phyloP scores from a whole-genome alignment of 2,113 vertebrate species.

The Aleadryas rufinucha region DNA sequence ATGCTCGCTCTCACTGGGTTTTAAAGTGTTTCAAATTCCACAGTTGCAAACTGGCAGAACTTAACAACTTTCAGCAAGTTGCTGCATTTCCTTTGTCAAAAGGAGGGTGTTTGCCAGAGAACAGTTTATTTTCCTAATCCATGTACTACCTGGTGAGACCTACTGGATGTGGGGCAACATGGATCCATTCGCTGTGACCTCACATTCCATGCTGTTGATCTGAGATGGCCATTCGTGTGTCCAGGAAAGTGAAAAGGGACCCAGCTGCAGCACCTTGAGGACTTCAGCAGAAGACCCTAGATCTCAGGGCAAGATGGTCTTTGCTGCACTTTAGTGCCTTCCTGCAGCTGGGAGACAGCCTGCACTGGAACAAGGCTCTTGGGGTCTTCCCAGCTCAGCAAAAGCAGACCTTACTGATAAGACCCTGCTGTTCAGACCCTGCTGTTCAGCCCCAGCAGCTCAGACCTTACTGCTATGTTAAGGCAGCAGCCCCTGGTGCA shows the following conservation, averaged over 20 bases:
- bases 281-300: background rate
- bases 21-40: background rate
- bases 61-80: background rate
- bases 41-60: background rate
- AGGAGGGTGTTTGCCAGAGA: background rate
- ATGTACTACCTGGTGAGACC: background rate
- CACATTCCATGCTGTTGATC: background rate
- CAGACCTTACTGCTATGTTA: background rate
- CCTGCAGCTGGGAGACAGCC: background rate
- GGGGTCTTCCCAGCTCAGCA: background rate
- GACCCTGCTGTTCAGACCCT: background rate
- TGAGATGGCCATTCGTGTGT: accelerated
- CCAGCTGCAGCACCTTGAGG: background rate
- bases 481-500: background rate
- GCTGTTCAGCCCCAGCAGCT: background rate
- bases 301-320: background rate
- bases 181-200: background rate
- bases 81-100: background rate
- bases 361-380: background rate
- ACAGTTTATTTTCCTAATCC: background rate
- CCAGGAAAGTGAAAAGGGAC: background rate
- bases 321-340: background rate
- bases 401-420: background rate
- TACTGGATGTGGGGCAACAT: background rate
- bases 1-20: background rate